phyloP scores from a whole-genome alignment of 2,113 vertebrate species.

The Pelmatolapia mariae region DNA sequence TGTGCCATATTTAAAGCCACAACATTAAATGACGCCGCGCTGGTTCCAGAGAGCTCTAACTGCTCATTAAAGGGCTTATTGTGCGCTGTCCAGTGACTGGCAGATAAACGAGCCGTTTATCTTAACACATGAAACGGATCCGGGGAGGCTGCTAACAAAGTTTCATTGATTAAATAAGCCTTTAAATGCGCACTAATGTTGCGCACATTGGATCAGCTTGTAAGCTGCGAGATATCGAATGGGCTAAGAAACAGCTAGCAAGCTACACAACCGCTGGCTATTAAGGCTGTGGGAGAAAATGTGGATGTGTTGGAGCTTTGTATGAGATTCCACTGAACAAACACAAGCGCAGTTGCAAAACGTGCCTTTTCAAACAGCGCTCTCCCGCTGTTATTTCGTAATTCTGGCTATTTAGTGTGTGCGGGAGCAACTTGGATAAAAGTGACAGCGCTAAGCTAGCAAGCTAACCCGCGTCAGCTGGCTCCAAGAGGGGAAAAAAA shows the following conservation, averaged over 20 bases:
- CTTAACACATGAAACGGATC: background rate
- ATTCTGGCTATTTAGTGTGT: background rate
- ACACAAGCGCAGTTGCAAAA: background rate
- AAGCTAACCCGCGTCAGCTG: constrained; percentile 52
- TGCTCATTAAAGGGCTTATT: constrained; percentile 46
- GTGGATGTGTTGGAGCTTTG: background rate
- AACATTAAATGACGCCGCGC: background rate
- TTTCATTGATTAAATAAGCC: background rate
- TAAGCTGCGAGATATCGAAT: constrained; percentile 43
- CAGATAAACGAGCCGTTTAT: background rate
- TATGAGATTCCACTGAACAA: background rate
- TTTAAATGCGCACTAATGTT: background rate
- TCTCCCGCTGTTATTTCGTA: background rate
- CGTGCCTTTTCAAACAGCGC: background rate
- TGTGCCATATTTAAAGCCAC: constrained; percentile 13
- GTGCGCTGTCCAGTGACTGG: constrained; percentile 16
- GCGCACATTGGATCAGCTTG: background rate
- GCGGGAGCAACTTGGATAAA: constrained; percentile 40
- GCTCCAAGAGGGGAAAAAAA: background rate
- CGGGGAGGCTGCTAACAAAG: background rate
- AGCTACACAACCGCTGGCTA: background rate
- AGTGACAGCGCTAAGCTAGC: constrained; percentile 63
- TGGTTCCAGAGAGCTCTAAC: constrained; percentile 5
- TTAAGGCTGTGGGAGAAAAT: background rate
- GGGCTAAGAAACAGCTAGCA: constrained; percentile 29